These are phyloP conservation scores for Yponomeuta malinellus DNA, from an alignment of 2,888 invertebrate species.

Conservation along the genomic window DNA sequence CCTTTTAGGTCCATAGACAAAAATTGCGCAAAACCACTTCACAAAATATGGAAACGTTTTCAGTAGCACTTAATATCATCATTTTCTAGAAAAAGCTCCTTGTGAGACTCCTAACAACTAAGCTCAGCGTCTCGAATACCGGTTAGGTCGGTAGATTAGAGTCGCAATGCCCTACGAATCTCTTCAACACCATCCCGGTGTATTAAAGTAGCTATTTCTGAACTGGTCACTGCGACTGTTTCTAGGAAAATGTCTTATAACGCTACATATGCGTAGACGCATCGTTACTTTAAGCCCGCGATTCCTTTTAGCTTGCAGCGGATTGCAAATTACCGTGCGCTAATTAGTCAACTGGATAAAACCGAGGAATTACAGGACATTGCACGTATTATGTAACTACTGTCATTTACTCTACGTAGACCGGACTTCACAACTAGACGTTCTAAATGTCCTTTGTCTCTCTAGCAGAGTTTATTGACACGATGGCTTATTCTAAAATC, in stretches of 20 bases:
- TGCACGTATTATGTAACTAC: neutral
- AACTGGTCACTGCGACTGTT: constrained; percentile 3
- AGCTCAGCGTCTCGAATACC: constrained; percentile 37
- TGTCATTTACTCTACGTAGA: neutral
- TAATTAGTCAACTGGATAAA: neutral
- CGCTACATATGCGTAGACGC: constrained; percentile 1
- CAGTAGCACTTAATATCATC: neutral
- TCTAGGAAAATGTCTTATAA: constrained; percentile 12
- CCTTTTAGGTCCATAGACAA: neutral
- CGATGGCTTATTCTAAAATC: neutral
- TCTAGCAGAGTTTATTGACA: neutral
- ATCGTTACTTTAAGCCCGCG: neutral
- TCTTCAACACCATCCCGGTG: constrained; percentile 24
- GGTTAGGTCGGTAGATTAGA: constrained; percentile 43
- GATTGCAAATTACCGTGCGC: neutral
- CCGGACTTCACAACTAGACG: neutral
- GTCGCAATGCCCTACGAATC: constrained; percentile 34
- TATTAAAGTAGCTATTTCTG: constrained; percentile 46
- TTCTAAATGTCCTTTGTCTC: neutral
- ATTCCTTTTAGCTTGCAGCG: neutral
- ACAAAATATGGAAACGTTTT: neutral
- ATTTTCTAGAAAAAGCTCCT: neutral
- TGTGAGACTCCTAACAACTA: constrained; percentile 35
- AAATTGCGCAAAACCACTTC: neutral
- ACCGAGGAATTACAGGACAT: neutral